Percentiles rank a stretch among this genome's conserved stretches.
phyloP scores from a whole-genome alignment of 1,140 invertebrate species.

The Sitodiplosis mosellana region DNA sequence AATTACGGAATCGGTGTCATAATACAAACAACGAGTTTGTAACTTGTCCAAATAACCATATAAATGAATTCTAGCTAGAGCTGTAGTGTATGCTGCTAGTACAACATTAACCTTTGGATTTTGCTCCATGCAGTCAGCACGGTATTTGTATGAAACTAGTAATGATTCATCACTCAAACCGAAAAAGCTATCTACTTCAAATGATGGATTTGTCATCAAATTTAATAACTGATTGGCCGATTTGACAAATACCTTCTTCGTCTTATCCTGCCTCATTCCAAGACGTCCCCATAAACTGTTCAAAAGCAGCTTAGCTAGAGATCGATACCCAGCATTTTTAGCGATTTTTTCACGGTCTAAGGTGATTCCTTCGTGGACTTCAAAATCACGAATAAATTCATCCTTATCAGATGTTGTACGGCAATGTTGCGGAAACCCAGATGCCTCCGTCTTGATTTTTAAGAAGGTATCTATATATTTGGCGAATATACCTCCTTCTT shows the following conservation, averaged over 20 bases:
- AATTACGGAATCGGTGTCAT: too few species aligned
- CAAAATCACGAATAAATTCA: not conserved
- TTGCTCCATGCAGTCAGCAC: constrained; percentile 4
- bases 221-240: not conserved
- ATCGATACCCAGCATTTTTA: too few species aligned
- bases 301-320: not conserved
- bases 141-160: constrained; percentile 11
- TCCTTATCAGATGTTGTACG: constrained; percentile 2
- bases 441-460: constrained; percentile 20
- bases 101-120: too few species aligned
- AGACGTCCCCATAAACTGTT: not conserved
- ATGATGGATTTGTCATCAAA: not conserved
- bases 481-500: constrained; percentile 13
- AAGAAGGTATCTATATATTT: constrained; percentile 18
- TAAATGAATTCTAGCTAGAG: too few species aligned
- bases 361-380: not conserved
- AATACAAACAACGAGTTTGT: too few species aligned
- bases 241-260: not conserved
- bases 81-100: too few species aligned
- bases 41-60: too few species aligned
- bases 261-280: not conserved
- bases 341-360: not conserved
- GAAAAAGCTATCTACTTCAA: constrained; percentile 8
- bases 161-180: constrained; percentile 11
- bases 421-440: constrained; percentile 16